Percentiles rank a stretch among this genome's conserved stretches.
phyloP scores from a whole-genome alignment of 2,888 invertebrate genomes.

The Caenorhabditis uteleia region DNA sequence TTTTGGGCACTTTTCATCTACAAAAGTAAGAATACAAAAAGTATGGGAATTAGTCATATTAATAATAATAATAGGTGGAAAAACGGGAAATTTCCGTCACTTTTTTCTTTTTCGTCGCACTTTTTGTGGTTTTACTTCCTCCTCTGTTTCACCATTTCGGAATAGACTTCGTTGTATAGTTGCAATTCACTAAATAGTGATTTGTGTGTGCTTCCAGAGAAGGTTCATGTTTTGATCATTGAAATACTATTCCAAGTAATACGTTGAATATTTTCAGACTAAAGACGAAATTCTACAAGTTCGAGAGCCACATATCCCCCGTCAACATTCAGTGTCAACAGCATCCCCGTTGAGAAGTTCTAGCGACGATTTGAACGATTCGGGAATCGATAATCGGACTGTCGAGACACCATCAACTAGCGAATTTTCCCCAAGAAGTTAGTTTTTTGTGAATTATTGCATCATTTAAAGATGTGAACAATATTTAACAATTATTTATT shows the following conservation, averaged over 20 bases:
- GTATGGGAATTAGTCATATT: no score
- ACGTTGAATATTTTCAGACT: slow-evolving; percentile 35
- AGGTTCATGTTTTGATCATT: background rate
- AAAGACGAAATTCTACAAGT: slow-evolving; percentile 49
- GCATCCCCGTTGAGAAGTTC: slow-evolving; percentile 23
- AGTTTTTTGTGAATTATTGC: slow-evolving; percentile 4
- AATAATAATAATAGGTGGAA: no score
- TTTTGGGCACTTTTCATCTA: no score
- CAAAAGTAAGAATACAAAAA: no score
- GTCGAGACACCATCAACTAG: slow-evolving; percentile 49
- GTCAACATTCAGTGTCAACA: slow-evolving; percentile 28
- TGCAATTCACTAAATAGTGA: background rate
- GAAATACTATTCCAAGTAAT: background rate
- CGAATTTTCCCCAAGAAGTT: slow-evolving; percentile 54
- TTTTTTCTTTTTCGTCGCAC: background rate
- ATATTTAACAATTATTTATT: no score
- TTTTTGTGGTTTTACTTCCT: background rate
- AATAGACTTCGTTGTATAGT: background rate
- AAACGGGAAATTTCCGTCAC: no score
- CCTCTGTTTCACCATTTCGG: background rate
- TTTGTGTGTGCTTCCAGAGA: no score
- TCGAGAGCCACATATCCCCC: slow-evolving; percentile 18
- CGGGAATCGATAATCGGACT: slow-evolving; percentile 46
- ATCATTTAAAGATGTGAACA: no score
- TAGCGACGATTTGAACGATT: slow-evolving; percentile 41